phyloP scores from a whole-genome alignment of 53 echinoderm and acorn worm genomes.

The Arbacia lixula region DNA sequence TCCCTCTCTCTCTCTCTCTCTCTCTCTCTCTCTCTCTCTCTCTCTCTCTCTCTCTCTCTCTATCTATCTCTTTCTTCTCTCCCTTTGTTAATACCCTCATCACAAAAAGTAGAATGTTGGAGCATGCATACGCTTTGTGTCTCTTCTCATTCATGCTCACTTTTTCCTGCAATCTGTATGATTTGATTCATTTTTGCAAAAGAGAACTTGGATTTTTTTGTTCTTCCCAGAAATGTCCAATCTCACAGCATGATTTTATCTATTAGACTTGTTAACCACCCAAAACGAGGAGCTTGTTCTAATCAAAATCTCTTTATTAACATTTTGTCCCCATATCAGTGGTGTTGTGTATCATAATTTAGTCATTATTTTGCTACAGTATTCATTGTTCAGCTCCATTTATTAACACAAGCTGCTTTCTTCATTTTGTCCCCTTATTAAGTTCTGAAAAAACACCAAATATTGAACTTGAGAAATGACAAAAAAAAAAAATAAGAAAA shows the following conservation, averaged over 20 bases:
- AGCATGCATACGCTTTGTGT: conserved; percentile 50
- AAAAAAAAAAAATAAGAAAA: too few species aligned
- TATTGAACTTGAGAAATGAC: neutral
- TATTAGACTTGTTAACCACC: conserved; percentile 42
- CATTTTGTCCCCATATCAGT: conserved; percentile 49
- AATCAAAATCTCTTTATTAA: conserved; percentile 42
- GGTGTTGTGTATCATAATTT: conserved; percentile 58
- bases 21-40: conserved; percentile 1
- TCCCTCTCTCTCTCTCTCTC: conserved; percentile 13
- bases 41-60: neutral
- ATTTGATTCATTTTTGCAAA: conserved; percentile 18
- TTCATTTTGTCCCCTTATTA: conserved; percentile 22
- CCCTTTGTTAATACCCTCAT: too few species aligned
- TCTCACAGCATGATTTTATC: conserved; percentile 35
- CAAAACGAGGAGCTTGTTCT: conserved; percentile 46
- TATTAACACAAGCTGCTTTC: conserved; percentile 49
- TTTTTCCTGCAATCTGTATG: conserved; percentile 41
- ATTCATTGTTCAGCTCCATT: conserved; percentile 50
- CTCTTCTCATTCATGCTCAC: conserved; percentile 35
- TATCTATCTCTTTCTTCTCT: too few species aligned
- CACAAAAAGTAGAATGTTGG: conserved; percentile 32
- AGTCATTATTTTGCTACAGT: conserved; percentile 42
- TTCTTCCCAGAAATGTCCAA: neutral
- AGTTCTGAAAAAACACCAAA: neutral
- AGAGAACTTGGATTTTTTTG: conserved; percentile 13